Conservation (phyloP, 2,113 vertebrate species). For the Callaeas wilsoni region DNA sequence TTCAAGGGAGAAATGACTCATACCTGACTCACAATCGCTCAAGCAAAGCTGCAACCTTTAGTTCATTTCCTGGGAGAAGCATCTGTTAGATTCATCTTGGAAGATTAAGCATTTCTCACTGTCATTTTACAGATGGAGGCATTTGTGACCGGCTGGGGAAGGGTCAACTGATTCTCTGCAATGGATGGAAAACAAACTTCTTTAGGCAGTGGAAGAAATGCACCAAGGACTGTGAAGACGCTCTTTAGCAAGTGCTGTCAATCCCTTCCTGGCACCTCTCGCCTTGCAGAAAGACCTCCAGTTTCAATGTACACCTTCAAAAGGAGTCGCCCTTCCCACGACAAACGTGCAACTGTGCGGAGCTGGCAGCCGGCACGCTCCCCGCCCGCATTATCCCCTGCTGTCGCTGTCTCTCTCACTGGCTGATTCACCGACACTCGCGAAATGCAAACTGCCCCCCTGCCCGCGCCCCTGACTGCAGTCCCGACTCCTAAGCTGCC, state of each 20-base stretch:
- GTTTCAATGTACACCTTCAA: background rate
- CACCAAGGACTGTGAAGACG: background rate
- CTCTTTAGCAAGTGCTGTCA: background rate
- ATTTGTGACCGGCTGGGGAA: slow-evolving; percentile 20
- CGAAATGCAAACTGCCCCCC: background rate
- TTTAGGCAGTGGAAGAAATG: background rate
- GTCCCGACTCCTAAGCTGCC: background rate
- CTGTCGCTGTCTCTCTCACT: accelerated
- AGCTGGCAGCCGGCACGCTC: background rate
- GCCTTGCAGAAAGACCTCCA: background rate
- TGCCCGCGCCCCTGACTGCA: accelerated
- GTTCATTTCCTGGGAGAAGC: slow-evolving; percentile 68
- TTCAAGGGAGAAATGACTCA: slow-evolving; percentile 68
- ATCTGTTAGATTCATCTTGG: slow-evolving; percentile 60
- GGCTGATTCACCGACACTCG: background rate
- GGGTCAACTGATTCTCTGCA: background rate
- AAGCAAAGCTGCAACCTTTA: slow-evolving; percentile 64
- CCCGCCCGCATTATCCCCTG: background rate
- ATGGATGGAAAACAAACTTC: background rate
- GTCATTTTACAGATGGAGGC: slow-evolving; percentile 52
- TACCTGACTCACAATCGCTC: slow-evolving; percentile 66
- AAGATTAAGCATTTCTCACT: slow-evolving; percentile 56
- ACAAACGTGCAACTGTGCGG: accelerated
- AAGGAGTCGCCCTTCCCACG: background rate
- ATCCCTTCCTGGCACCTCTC: background rate